phyloP scores from a whole-genome alignment of 2,888 invertebrate species.

The Cephonodes hylas region DNA sequence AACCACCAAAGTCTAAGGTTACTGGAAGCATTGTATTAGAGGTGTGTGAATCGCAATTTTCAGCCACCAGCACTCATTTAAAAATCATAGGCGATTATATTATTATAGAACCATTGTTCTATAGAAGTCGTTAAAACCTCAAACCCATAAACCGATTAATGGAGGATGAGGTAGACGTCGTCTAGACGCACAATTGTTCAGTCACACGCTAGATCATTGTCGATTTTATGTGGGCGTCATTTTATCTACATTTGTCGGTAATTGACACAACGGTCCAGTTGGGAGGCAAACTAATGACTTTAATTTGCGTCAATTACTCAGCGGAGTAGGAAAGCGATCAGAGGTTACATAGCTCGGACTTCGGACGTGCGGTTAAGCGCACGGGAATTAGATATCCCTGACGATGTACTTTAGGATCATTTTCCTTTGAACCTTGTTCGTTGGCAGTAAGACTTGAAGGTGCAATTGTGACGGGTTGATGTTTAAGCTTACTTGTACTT shows the following conservation, averaged over 20 bases:
- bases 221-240: slow-evolving; percentile 28
- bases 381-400: neutral
- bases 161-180: neutral
- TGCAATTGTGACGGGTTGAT: neutral
- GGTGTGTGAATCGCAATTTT: too few species aligned
- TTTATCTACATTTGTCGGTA: slow-evolving; percentile 32
- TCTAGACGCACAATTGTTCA: slow-evolving; percentile 18
- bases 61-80: too few species aligned
- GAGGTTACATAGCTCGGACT: neutral
- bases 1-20: too few species aligned
- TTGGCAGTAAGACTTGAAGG: neutral
- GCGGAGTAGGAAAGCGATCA: slow-evolving; percentile 5
- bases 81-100: too few species aligned
- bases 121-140: neutral
- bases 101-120: neutral
- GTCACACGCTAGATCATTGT: slow-evolving; percentile 20
- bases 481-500: neutral
- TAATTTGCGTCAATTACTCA: slow-evolving; percentile 51
- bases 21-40: too few species aligned
- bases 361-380: neutral
- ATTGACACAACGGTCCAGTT: slow-evolving; percentile 43
- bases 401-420: neutral
- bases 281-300: slow-evolving; percentile 48
- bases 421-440: neutral
- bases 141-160: neutral